phyloP scores from a whole-genome alignment of 2,113 vertebrate species.

The Indicator maculatus region DNA sequence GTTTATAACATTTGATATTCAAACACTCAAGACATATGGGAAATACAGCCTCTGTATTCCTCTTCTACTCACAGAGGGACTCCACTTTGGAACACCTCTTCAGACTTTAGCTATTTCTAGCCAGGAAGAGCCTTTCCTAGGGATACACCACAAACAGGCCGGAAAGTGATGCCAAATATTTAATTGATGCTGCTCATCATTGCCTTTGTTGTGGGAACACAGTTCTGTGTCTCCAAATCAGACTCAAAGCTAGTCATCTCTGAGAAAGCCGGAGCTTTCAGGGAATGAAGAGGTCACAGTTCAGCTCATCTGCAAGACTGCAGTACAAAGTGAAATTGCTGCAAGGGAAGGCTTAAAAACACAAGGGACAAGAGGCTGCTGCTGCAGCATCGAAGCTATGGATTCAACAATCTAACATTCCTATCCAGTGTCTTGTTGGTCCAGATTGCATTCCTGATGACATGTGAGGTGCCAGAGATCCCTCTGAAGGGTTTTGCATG shows the following conservation, averaged over 20 bases:
- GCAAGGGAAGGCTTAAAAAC: neutral
- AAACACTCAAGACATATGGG: neutral
- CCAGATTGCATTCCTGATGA: neutral
- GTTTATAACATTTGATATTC: neutral
- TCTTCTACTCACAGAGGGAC: neutral
- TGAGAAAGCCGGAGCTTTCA: neutral
- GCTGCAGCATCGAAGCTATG: neutral
- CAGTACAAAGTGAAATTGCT: slow-evolving; percentile 26
- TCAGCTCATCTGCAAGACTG: slow-evolving; percentile 28
- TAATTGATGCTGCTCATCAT: neutral
- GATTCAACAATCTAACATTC: neutral
- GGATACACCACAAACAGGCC: neutral
- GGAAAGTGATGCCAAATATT: neutral
- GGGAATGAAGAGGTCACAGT: neutral
- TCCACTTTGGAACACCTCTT: neutral
- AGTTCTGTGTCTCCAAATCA: neutral
- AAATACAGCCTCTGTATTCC: neutral
- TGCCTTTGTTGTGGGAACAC: neutral
- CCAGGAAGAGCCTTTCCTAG: slow-evolving; percentile 48
- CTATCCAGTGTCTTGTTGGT: neutral
- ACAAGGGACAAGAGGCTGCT: neutral
- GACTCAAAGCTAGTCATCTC: neutral
- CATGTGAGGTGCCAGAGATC: neutral
- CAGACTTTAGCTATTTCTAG: slow-evolving; percentile 19
- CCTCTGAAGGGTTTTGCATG: slow-evolving; percentile 11